Base-by-base conservation (phyloP, 2,113 vertebrate species). In the Columba livia region DNA sequence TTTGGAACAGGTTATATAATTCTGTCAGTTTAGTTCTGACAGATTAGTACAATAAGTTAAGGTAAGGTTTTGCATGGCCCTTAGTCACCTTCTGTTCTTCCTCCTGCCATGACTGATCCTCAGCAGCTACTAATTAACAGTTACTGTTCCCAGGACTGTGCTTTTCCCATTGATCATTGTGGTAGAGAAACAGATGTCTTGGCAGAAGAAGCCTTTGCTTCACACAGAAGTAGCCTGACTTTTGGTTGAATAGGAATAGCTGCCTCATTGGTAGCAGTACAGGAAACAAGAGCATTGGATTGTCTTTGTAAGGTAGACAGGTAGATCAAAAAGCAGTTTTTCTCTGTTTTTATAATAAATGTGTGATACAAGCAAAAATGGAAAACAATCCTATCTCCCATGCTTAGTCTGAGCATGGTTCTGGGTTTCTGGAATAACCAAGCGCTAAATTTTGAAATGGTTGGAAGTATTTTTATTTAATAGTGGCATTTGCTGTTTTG, bases 111-210 rank as follows among this genome's bases (percentile, higher is more conserved):
- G 42, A 23, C 15, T 75, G 61, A 78, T 74, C 64, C 31, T 88
- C 40, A 88, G 9, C 53, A 86, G 58, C 81, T 92, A 53, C 62
- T 89, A 87, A 89, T 81, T 88, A 83, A 58, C 51, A 88, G 25
- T 58, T 93, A 31, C 40, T 81, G 32, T 67, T 96, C 51, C 56
- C 79, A 81, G 58, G 42, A 23, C 62, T 83, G 42, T 74, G 47
- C 81, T 92, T 81, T 88, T 74, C 62, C 83, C 31, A 28, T 71
- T 88, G 77, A 84, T 95, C 64, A 44, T 11, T 79, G 18, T 60
- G 57, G 44, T 70, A 32, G n/a, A 84, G 75, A 88, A 90, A n/a
- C 74, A 93, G 71, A 79, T 85, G 67, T 64, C 53, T 89, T 91
- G 79, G 58, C 67, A 85, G 64, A 89, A 62, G 67, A 2, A 56